phyloP scores from a whole-genome alignment of 2,888 invertebrate genomes.

The Metellina segmentata region DNA sequence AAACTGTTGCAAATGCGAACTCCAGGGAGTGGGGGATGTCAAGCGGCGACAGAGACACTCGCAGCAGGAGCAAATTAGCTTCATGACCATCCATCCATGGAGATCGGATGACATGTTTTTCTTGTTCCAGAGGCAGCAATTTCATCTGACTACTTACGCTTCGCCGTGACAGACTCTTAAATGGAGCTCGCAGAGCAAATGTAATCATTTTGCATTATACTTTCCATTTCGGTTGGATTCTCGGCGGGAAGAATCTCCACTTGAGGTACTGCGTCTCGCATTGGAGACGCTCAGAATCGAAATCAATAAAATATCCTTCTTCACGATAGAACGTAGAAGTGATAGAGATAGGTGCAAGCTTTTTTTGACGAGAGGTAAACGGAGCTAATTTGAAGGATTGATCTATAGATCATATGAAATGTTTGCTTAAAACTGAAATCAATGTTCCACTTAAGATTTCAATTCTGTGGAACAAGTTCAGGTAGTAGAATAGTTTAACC shows the following conservation, averaged over 20 bases:
- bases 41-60: constrained; percentile 24
- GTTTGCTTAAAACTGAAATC: no score
- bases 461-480: no score
- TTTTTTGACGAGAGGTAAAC: no score
- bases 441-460: no score
- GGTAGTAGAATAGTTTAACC: no score
- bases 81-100: constrained; percentile 24
- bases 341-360: no score
- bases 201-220: neutral
- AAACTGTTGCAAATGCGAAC: neutral
- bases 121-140: neutral
- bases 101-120: neutral
- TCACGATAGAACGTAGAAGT: no score
- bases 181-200: neutral
- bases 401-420: no score
- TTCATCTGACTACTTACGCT: neutral
- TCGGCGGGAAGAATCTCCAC: neutral
- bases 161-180: neutral
- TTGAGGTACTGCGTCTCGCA: no score
- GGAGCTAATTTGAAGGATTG: no score
- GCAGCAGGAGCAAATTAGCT: constrained; percentile 22
- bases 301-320: no score
- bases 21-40: neutral
- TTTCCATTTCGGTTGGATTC: neutral
- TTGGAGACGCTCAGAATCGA: no score